Evolutionary conservation across 2,797 vertebrate genomes (phyloP).

Genomic region (Myotis planiceps): DNA sequence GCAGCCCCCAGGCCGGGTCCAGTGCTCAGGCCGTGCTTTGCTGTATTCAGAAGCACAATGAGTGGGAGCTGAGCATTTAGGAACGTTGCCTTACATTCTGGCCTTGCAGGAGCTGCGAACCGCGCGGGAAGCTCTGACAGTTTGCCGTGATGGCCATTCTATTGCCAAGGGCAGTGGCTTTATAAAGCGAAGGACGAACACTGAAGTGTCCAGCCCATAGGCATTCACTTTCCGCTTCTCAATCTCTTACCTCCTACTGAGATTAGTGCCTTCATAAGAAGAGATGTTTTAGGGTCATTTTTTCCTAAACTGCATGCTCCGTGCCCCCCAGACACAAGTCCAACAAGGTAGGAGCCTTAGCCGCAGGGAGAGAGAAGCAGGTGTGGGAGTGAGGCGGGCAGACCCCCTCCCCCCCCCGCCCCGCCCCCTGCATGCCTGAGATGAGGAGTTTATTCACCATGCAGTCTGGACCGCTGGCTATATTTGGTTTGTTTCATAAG

Average conservation of each 20-base stretch:
- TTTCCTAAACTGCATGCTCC: background rate
- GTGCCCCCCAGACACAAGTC: fast-evolving
- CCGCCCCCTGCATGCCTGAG: fast-evolving
- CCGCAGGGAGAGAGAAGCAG: background rate
- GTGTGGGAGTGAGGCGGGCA: fast-evolving
- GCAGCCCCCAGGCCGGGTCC: fast-evolving
- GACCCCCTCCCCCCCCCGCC: fast-evolving
- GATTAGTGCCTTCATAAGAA: too few relatives aligned
- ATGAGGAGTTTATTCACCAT: fast-evolving
- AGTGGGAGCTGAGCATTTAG: background rate
- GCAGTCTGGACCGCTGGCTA: fast-evolving
- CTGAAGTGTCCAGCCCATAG: fast-evolving
- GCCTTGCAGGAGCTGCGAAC: fast-evolving
- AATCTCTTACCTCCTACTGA: fast-evolving
- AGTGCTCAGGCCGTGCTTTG: background rate
- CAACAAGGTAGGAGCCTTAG: background rate
- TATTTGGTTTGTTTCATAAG: background rate
- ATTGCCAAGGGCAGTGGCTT: too few relatives aligned
- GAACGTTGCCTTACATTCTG: background rate
- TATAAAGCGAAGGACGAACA: background rate
- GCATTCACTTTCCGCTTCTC: background rate
- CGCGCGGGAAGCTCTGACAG: background rate
- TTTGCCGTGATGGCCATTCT: background rate
- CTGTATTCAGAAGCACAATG: background rate
- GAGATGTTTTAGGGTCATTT: background rate